phyloP scores from a whole-genome alignment of 2,888 invertebrate species.

The Caenorhabditis parvicauda region DNA sequence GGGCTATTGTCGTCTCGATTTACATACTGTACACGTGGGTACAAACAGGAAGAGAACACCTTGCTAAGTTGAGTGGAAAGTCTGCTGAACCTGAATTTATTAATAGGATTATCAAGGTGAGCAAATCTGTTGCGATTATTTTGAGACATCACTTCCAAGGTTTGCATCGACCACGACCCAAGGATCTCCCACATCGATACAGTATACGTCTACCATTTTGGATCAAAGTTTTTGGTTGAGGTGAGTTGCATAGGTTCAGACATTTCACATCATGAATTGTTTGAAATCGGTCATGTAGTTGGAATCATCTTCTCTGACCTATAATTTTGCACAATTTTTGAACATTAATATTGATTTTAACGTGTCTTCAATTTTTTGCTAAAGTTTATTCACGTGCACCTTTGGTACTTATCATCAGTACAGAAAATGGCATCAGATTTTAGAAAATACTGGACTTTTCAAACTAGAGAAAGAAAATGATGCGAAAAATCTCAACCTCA shows the following conservation, averaged over 20 bases:
- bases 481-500: no score
- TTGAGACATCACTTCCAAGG: conserved; percentile 13
- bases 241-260: conserved; percentile 48
- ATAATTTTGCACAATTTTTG: no score
- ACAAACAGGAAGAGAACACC: conserved; percentile 64
- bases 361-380: no score
- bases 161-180: conserved; percentile 56
- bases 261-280: conserved; percentile 64
- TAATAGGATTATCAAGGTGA: conserved; percentile 59
- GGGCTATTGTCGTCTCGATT: conserved; percentile 65
- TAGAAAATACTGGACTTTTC: no score
- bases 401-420: no score
- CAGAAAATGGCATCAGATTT: no score
- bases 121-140: background rate
- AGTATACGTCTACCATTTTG: conserved; percentile 67
- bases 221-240: conserved; percentile 64
- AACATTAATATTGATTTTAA: no score
- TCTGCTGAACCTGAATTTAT: conserved; percentile 60
- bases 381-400: no score
- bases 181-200: conserved; percentile 64
- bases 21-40: conserved; percentile 65
- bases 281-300: conserved; percentile 66
- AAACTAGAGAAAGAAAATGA: no score
- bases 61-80: conserved; percentile 50
- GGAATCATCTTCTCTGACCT: no score